A percentile compares a stretch with the other conserved stretches of the same genome.
Evolutionary conservation across 2,888 invertebrate genomes (phyloP).

Genomic region (Anarsia innoxiella): DNA sequence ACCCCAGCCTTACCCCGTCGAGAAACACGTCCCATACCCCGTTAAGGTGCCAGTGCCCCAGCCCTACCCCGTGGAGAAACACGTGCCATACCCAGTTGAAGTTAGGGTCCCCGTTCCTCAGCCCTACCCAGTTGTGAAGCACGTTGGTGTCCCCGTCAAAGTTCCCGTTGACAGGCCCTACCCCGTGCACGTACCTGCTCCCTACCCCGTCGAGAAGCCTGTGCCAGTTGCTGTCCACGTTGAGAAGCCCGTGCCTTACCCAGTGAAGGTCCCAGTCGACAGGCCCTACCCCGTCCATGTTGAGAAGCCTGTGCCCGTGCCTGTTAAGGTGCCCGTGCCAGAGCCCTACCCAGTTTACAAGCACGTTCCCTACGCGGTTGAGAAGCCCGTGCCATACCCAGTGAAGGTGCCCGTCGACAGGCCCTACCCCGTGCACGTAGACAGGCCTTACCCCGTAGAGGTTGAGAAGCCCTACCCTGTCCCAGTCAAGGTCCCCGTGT

Average conservation of each 20-base stretch:
- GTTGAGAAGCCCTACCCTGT: conserved; percentile 76
- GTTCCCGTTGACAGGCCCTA: conserved; percentile 81
- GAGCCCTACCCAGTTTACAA: conserved; percentile 79
- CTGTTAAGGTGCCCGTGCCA: conserved; percentile 75
- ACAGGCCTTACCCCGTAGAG: conserved; percentile 58
- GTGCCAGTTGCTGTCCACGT: conserved; percentile 78
- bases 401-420: conserved; percentile 81
- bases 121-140: conserved; percentile 82
- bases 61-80: conserved; percentile 86
- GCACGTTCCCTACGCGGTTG: conserved; percentile 77
- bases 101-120: conserved; percentile 85
- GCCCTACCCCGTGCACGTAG: conserved; percentile 77
- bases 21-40: conserved; percentile 83
- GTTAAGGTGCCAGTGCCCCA: conserved; percentile 84
- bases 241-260: conserved; percentile 77
- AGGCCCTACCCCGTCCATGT: conserved; percentile 76
- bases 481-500: conserved; percentile 71
- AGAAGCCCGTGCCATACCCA: conserved; percentile 76
- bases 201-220: conserved; percentile 77
- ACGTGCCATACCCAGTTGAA: conserved; percentile 81
- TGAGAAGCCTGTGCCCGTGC: conserved; percentile 67
- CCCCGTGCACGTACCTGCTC: conserved; percentile 79
- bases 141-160: conserved; percentile 79
- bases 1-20: conserved; percentile 87
- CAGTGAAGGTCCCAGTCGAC: conserved; percentile 78